phyloP scores from a whole-genome alignment of 2,888 invertebrate genomes.

The Zelleria hepariella region DNA sequence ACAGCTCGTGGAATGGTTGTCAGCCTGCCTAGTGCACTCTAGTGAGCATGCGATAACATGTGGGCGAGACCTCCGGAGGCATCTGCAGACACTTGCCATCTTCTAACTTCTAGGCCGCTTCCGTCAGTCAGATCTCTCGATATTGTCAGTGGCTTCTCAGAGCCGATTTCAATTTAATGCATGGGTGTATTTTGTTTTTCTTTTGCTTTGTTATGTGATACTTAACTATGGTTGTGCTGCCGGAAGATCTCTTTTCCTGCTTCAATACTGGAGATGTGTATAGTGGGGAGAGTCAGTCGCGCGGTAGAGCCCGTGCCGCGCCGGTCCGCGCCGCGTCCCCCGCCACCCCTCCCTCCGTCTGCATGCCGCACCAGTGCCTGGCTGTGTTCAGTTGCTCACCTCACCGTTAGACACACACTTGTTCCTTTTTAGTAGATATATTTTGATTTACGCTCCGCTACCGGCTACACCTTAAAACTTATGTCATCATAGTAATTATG shows the following conservation, averaged over 20 bases:
- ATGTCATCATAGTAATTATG: slow-evolving; percentile 61
- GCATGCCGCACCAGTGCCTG: slow-evolving; percentile 68
- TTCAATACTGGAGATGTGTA: slow-evolving; percentile 32
- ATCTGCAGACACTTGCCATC: neutral
- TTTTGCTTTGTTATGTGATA: slow-evolving; percentile 70
- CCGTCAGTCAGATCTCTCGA: slow-evolving; percentile 36
- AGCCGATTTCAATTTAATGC: slow-evolving; percentile 41
- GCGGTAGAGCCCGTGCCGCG: slow-evolving; percentile 21
- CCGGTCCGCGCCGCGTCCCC: slow-evolving; percentile 50
- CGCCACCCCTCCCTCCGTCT: slow-evolving; percentile 62
- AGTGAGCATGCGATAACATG: slow-evolving; percentile 45
- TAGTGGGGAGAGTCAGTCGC: slow-evolving; percentile 36
- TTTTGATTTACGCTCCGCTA: slow-evolving; percentile 67
- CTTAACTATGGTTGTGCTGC: slow-evolving; percentile 51
- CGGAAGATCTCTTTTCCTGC: slow-evolving; percentile 47
- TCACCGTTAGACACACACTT: slow-evolving; percentile 68
- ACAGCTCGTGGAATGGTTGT: slow-evolving; percentile 69
- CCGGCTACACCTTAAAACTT: slow-evolving; percentile 56
- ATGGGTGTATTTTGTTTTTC: slow-evolving; percentile 66
- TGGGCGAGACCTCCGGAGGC: slow-evolving; percentile 8
- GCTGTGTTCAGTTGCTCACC: slow-evolving; percentile 72
- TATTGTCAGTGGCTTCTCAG: slow-evolving; percentile 27
- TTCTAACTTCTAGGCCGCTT: slow-evolving; percentile 41
- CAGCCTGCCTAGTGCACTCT: slow-evolving; percentile 64
- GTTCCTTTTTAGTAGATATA: slow-evolving; percentile 41